These are phyloP conservation scores for Diadegma fenestrale DNA, from an alignment of 2,888 invertebrate species.

Conservation along the genomic window DNA sequence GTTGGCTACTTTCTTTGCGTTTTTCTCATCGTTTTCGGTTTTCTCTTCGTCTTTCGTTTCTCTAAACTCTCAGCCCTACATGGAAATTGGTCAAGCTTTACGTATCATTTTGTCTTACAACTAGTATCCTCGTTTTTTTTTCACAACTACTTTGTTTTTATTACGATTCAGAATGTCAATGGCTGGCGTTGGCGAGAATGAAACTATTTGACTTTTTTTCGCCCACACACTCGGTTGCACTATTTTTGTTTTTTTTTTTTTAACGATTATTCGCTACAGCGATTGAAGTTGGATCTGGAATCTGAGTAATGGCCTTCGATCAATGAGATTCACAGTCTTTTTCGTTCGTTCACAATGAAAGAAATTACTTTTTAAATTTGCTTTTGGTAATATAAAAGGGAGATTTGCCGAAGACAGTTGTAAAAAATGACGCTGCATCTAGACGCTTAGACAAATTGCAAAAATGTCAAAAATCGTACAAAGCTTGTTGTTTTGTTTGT, in stretches of 20 bases:
- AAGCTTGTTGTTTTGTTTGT: conserved; percentile 53
- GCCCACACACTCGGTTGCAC: not conserved
- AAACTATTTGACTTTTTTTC: not conserved
- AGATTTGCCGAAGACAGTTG: conserved; percentile 37
- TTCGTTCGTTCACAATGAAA: not conserved
- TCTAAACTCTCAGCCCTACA: conserved; percentile 69
- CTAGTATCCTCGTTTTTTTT: conserved; percentile 14
- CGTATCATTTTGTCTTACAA: conserved; percentile 44
- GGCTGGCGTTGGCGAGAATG: not conserved
- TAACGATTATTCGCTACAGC: not conserved
- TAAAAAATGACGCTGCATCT: conserved; percentile 36
- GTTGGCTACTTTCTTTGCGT: conserved; percentile 14
- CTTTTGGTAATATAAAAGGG: conserved; percentile 3
- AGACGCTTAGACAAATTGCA: conserved; percentile 28
- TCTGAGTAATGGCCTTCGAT: not conserved
- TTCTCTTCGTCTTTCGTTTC: conserved; percentile 21
- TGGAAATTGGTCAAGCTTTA: conserved; percentile 77
- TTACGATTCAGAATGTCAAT: not conserved
- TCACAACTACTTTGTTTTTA: not conserved
- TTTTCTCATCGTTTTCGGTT: not conserved
- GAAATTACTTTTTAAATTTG: not conserved
- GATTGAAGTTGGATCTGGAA: not conserved
- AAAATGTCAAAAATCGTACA: conserved; percentile 59
- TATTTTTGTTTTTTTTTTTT: not conserved
- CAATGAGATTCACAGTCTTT: conserved; percentile 61